Conservation (phyloP, 2,888 invertebrate genomes). For the Hypomecis punctinalis region DNA sequence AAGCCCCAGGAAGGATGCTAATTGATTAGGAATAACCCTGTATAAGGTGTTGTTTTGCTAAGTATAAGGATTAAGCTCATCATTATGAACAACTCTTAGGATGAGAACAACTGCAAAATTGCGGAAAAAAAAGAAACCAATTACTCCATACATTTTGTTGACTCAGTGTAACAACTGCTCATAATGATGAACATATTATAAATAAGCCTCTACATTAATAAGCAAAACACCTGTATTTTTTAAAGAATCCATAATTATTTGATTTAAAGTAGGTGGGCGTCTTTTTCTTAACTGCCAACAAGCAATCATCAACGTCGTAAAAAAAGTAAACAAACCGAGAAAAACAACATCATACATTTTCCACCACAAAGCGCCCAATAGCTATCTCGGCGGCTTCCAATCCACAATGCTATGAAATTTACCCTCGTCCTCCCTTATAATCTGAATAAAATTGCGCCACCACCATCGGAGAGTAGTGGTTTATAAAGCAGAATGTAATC, state of each 20-base stretch:
- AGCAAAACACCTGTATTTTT: too few species aligned
- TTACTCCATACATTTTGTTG: too few species aligned
- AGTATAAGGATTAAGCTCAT: too few species aligned
- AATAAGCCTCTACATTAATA: too few species aligned
- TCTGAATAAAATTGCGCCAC: slow-evolving; percentile 45
- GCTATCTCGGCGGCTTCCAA: slow-evolving; percentile 35
- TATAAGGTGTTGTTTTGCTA: too few species aligned
- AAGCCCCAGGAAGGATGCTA: too few species aligned
- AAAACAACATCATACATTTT: slow-evolving; percentile 35
- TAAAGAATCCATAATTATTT: background rate
- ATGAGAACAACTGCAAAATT: too few species aligned
- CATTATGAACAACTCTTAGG: too few species aligned
- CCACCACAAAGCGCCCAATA: slow-evolving; percentile 40
- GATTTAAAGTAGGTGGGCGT: background rate
- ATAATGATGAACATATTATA: too few species aligned
- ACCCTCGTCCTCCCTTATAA: slow-evolving; percentile 40
- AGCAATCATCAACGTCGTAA: slow-evolving; percentile 9
- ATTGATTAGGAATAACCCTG: too few species aligned
- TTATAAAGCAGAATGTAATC: slow-evolving; percentile 4
- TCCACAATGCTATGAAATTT: slow-evolving; percentile 42
- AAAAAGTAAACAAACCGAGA: slow-evolving; percentile 28
- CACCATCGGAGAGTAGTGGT: slow-evolving; percentile 19
- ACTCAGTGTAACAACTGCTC: too few species aligned
- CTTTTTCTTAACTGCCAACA: background rate
- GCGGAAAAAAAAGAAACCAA: too few species aligned